Conservation (phyloP, 92 coral and sea anemone species). For the Anthopleura xanthogrammica region DNA sequence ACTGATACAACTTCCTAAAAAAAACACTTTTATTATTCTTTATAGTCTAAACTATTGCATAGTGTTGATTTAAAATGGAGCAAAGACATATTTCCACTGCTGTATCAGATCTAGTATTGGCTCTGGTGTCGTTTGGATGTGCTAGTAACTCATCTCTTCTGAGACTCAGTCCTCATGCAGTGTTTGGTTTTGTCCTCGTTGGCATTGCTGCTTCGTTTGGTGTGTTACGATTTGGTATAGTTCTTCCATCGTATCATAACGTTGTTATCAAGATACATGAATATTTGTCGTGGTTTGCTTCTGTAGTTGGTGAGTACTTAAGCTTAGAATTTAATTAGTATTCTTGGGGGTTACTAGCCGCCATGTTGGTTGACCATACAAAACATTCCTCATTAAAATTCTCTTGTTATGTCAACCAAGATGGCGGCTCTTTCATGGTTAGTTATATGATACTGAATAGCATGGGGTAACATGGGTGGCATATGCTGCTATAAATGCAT, state of each 20-base stretch:
- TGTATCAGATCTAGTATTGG: slow-evolving; percentile 80
- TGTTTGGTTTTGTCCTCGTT: slow-evolving; percentile 62
- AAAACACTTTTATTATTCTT: background rate
- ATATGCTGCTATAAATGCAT: too few relatives aligned
- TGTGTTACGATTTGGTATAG: slow-evolving; percentile 67
- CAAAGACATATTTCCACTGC: slow-evolving; percentile 70
- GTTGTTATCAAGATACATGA: slow-evolving; percentile 60
- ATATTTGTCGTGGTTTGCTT: slow-evolving; percentile 73
- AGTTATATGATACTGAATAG: too few relatives aligned
- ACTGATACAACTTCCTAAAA: background rate
- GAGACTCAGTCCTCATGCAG: slow-evolving; percentile 47
- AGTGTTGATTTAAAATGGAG: background rate
- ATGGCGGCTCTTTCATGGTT: too few relatives aligned
- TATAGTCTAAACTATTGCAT: background rate
- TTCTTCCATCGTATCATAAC: slow-evolving; percentile 55
- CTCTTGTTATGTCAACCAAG: too few relatives aligned
- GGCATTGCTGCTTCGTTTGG: slow-evolving; percentile 86
- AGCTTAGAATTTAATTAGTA: background rate
- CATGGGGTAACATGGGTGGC: too few relatives aligned
- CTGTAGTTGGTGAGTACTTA: slow-evolving; percentile 66
- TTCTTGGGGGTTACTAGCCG: too few relatives aligned
- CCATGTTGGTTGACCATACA: too few relatives aligned
- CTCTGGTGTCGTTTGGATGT: slow-evolving; percentile 63
- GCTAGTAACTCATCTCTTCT: slow-evolving; percentile 44
- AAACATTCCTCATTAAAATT: too few relatives aligned